These are phyloP conservation scores for Eupithecia dodoneata DNA, from an alignment of 2,888 invertebrate genomes.

Conservation along the genomic window DNA sequence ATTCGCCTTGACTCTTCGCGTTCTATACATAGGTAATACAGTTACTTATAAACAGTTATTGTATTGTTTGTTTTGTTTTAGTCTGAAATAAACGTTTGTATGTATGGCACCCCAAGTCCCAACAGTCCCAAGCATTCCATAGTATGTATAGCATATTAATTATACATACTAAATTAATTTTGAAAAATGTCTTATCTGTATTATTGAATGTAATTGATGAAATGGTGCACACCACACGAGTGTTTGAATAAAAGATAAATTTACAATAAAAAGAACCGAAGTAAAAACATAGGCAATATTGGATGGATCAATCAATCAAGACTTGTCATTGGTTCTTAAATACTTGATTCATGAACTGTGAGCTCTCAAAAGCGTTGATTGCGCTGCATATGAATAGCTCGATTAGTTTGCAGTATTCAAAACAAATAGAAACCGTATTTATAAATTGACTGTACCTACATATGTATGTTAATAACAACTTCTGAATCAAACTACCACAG, in stretches of 20 bases:
- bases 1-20: constrained; percentile 5
- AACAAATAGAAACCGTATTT: background rate
- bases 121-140: background rate
- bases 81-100: background rate
- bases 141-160: no score
- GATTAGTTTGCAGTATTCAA: background rate
- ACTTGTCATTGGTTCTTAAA: background rate
- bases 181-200: no score
- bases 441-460: background rate
- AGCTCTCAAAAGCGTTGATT: background rate
- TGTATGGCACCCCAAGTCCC: no score
- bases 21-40: background rate
- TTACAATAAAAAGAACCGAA: background rate
- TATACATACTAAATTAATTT: no score
- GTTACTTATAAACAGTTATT: background rate
- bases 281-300: background rate
- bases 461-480: background rate
- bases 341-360: background rate
- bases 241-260: background rate
- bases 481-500: background rate
- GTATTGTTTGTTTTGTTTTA: background rate
- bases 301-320: background rate
- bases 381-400: background rate
- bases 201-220: no score
- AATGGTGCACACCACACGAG: background rate